Conservation (phyloP, 2,888 invertebrate genomes). For the Drosophila trichaetosa region DNA sequence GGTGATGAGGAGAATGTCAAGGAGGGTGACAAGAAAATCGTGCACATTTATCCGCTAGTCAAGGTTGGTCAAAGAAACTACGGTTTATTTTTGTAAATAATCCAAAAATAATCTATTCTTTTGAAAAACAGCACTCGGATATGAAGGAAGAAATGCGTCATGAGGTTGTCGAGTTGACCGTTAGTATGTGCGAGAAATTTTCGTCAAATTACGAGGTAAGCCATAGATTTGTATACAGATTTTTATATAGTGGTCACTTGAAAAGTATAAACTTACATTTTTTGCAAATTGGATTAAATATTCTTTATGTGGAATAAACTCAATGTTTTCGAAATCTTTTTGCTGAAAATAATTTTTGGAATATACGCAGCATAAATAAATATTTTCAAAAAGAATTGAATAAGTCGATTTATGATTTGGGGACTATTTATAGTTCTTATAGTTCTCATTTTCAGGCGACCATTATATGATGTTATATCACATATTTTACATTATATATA, state of each 20-base stretch:
- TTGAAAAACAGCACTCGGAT: conserved; percentile 89
- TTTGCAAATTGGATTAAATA: too few relatives aligned
- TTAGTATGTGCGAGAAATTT: conserved; percentile 97
- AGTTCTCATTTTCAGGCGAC: background rate
- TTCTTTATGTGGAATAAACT: background rate
- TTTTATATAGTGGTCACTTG: background rate
- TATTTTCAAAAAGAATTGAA: background rate
- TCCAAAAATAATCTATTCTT: background rate
- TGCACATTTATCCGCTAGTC: conserved; percentile 93
- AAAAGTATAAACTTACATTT: background rate
- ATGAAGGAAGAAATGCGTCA: conserved; percentile 97
- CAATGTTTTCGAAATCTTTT: background rate
- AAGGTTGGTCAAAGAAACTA: conserved; percentile 87
- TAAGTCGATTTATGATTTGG: background rate
- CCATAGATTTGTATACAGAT: background rate
- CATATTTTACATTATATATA: background rate
- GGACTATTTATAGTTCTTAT: background rate
- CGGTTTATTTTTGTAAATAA: background rate
- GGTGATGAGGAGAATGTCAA: conserved; percentile 83
- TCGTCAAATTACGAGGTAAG: conserved; percentile 92
- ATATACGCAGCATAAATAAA: background rate
- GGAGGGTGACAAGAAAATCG: conserved; percentile 87
- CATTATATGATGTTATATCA: background rate
- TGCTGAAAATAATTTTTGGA: background rate
- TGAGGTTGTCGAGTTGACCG: conserved; percentile 95